Percentiles rank a stretch among this genome's conserved stretches.
Conservation (phyloP, 2,888 invertebrate species). For the Ernsta delagoae region DNA sequence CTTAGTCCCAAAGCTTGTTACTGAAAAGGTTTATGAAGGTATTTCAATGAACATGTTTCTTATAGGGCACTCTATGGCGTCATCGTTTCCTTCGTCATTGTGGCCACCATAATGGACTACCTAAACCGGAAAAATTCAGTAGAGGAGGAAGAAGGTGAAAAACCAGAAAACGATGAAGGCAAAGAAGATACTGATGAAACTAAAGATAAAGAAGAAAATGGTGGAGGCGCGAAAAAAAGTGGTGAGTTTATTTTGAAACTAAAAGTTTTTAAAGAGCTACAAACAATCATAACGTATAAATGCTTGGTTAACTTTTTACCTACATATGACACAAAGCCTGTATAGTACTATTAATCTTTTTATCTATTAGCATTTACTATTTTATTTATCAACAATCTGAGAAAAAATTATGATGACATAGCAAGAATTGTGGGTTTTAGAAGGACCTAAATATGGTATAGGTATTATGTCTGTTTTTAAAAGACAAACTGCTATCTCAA, state of each 20-base stretch:
- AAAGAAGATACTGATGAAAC: slow-evolving; percentile 19
- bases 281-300: not conserved
- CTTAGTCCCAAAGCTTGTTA: too few relatives aligned
- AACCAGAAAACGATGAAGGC: slow-evolving; percentile 50
- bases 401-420: too few relatives aligned
- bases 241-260: slow-evolving; percentile 44
- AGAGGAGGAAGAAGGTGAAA: slow-evolving; percentile 41
- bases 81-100: slow-evolving; percentile 66
- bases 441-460: too few relatives aligned
- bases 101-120: slow-evolving; percentile 77
- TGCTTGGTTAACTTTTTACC: not conserved
- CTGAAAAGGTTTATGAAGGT: not conserved
- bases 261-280: too few relatives aligned
- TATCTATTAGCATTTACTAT: not conserved
- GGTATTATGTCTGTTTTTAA: not conserved
- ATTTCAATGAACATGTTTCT: slow-evolving; percentile 31
- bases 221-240: slow-evolving; percentile 46
- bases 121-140: slow-evolving; percentile 52
- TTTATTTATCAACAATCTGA: too few relatives aligned
- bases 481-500: not conserved
- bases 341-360: not conserved
- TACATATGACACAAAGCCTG: too few relatives aligned
- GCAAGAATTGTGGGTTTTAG: too few relatives aligned
- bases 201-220: slow-evolving; percentile 38
- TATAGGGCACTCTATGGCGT: slow-evolving; percentile 74